phyloP scores from a whole-genome alignment of 2,888 invertebrate genomes.

The Acronicta leporina region DNA sequence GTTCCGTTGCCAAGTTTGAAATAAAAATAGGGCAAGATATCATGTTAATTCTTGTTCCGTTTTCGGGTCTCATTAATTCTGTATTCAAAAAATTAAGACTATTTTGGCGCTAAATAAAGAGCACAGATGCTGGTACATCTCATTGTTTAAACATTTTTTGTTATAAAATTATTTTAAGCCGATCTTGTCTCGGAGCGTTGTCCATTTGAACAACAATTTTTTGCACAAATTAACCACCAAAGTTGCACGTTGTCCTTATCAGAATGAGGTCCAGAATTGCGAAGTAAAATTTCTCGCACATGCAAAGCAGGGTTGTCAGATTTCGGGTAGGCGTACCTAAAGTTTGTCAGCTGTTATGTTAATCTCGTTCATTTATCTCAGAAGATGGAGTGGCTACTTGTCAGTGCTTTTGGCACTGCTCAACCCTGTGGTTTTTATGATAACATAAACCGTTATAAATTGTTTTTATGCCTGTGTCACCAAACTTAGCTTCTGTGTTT shows the following conservation, averaged over 20 bases:
- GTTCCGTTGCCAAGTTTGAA: too few species aligned
- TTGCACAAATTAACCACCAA: not conserved
- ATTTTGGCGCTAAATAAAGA: conserved; percentile 9
- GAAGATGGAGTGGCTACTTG: conserved; percentile 56
- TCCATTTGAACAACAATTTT: conserved; percentile 29
- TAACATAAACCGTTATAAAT: conserved; percentile 31
- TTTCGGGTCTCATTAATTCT: too few species aligned
- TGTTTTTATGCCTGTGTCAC: conserved; percentile 24
- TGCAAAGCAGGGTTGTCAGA: conserved; percentile 30
- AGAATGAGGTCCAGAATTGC: conserved; percentile 9
- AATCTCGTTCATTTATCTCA: conserved; percentile 64
- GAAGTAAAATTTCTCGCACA: not conserved
- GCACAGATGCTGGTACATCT: conserved; percentile 15
- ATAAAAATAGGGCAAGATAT: too few species aligned
- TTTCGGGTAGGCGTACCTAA: conserved; percentile 46
- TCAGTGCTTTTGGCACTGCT: conserved; percentile 30
- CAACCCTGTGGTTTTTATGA: conserved; percentile 30
- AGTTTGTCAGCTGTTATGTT: conserved; percentile 55
- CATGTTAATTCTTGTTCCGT: too few species aligned
- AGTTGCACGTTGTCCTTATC: not conserved
- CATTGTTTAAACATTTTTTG: conserved; percentile 54
- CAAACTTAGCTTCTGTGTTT: conserved; percentile 2
- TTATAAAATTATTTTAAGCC: conserved; percentile 41
- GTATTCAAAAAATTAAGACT: conserved; percentile 10
- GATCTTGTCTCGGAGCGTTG: conserved; percentile 54